Percentiles rank a stretch among this genome's conserved stretches.
These are phyloP conservation scores for Sinocyclocheilus maitianheensis DNA, from an alignment of 2,113 vertebrate genomes.

Conservation along the genomic window DNA sequence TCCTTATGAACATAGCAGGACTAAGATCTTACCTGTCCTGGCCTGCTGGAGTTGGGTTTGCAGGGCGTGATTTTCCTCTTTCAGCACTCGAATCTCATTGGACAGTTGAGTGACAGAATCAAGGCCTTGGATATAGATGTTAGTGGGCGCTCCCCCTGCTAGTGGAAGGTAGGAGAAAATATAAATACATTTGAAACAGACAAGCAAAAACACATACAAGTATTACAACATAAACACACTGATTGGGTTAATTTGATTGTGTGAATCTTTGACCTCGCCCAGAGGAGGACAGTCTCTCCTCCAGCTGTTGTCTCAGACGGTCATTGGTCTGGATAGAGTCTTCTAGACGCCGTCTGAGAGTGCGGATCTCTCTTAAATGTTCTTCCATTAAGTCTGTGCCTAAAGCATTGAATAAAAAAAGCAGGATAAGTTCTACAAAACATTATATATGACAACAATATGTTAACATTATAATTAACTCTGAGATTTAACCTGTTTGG, in stretches of 20 bases:
- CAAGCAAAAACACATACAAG: too few relatives aligned
- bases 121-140: constrained; percentile 76
- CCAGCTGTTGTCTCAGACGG: constrained; percentile 84
- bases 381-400: constrained; percentile 86
- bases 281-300: constrained; percentile 73
- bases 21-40: constrained; percentile 73
- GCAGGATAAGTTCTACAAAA: not conserved
- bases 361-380: constrained; percentile 85
- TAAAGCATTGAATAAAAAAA: constrained; percentile 47
- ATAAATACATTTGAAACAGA: not conserved
- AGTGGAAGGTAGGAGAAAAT: constrained; percentile 18
- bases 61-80: constrained; percentile 74
- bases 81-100: constrained; percentile 75
- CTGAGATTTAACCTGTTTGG: constrained; percentile 74
- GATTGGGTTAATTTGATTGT: not conserved
- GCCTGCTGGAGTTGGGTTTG: constrained; percentile 74
- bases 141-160: constrained; percentile 74
- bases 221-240: not conserved
- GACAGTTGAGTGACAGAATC: constrained; percentile 79
- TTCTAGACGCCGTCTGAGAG: constrained; percentile 84
- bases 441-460: not conserved
- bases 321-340: constrained; percentile 92
- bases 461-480: not conserved
- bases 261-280: constrained; percentile 66
- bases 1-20: not conserved